Evolutionary conservation across 2,797 vertebrate genomes (phyloP).

Genomic region (Vultur gryphus): DNA sequence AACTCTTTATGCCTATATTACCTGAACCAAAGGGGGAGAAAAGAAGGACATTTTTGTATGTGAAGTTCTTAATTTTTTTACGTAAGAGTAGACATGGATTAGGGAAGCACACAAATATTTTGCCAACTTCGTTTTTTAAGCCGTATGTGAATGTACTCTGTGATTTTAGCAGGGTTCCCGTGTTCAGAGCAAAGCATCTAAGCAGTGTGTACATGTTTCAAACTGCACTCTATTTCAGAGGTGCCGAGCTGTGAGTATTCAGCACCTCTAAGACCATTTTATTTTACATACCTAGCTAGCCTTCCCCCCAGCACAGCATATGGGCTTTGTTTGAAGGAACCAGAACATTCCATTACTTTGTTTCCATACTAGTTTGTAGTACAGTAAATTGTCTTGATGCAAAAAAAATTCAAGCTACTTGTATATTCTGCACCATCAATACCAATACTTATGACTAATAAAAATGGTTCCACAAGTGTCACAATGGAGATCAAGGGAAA

Average conservation of each 20-base stretch:
- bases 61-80: background rate
- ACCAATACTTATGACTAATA: background rate
- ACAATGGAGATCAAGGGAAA: background rate
- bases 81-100: background rate
- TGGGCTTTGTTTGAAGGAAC: background rate
- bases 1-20: background rate
- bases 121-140: background rate
- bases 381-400: background rate
- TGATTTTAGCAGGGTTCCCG: background rate
- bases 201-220: background rate
- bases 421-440: background rate
- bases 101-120: background rate
- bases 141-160: background rate
- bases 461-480: background rate
- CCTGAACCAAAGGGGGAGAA: background rate
- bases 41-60: background rate
- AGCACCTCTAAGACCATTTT: background rate
- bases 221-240: background rate
- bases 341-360: background rate
- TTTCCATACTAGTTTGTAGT: background rate
- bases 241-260: background rate
- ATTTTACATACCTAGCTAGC: background rate
- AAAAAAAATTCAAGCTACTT: background rate
- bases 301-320: background rate
- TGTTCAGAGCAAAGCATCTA: background rate